Conservation (phyloP, 1,140 invertebrate species). For the Lordiphosa stackelbergi region DNA sequence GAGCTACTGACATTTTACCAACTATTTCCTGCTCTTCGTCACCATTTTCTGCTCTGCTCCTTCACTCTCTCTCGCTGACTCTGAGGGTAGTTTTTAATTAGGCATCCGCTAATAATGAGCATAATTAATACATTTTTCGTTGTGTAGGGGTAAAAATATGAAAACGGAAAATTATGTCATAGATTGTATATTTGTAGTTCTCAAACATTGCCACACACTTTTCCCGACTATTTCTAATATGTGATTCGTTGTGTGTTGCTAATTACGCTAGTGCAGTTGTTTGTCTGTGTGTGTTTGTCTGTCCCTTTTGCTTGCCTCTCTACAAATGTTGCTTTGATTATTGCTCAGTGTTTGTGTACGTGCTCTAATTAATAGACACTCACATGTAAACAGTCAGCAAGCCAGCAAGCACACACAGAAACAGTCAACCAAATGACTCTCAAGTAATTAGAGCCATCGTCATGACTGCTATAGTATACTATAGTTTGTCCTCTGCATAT, state of each 20-base stretch:
- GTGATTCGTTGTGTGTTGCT: constrained; percentile 22
- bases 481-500: background rate
- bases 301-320: background rate
- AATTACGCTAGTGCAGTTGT: constrained; percentile 36
- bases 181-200: background rate
- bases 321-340: constrained; percentile 21
- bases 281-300: background rate
- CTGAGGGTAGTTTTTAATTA: constrained; percentile 33
- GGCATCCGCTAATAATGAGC: constrained; percentile 21
- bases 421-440: constrained; percentile 25
- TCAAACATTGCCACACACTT: background rate
- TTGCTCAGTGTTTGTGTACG: constrained; percentile 24
- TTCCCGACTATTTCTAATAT: constrained; percentile 16
- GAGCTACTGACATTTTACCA: no score
- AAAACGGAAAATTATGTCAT: constrained; percentile 20
- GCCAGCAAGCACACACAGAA: constrained; percentile 1
- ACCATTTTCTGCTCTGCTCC: background rate
- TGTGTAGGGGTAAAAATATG: constrained; percentile 5
- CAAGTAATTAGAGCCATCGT: constrained; percentile 30
- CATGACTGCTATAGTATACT: constrained; percentile 6
- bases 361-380: constrained; percentile 34
- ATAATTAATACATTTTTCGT: constrained; percentile 35
- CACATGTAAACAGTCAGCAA: constrained; percentile 20
- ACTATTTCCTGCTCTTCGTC: background rate
- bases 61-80: background rate